These are phyloP conservation scores for Zaprionus obscuricornis DNA, from an alignment of 2,888 invertebrate species.

Conservation along the genomic window DNA sequence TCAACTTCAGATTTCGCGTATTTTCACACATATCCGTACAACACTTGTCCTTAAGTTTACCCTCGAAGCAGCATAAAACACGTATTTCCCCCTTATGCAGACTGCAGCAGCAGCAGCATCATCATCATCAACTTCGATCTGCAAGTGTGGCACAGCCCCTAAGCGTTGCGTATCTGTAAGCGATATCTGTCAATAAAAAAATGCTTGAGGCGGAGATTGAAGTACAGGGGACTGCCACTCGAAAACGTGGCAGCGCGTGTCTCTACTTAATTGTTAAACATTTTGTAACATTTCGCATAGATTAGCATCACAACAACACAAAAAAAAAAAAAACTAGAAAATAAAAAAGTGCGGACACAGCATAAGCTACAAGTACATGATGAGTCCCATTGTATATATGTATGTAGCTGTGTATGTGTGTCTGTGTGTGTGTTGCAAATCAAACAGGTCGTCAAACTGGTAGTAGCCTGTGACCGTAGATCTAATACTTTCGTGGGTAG, in stretches of 20 bases:
- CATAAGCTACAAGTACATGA: neutral
- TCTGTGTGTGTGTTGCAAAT: constrained; percentile 55
- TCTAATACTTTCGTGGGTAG: constrained; percentile 55
- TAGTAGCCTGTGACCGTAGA: constrained; percentile 31
- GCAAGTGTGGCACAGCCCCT: constrained; percentile 39
- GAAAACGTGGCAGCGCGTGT: constrained; percentile 80
- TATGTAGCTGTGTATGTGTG: constrained; percentile 12
- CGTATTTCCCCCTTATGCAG: constrained; percentile 54
- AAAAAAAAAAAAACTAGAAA: no score
- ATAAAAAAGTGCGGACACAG: constrained; percentile 19
- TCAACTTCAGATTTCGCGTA: neutral
- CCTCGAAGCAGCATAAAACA: constrained; percentile 43
- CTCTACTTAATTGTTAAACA: constrained; percentile 83
- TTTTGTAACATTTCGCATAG: constrained; percentile 82
- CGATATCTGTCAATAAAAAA: constrained; percentile 67
- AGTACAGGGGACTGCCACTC: constrained; percentile 50
- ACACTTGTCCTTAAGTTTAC: constrained; percentile 49
- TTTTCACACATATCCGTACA: constrained; percentile 16
- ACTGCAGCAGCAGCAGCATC: constrained; percentile 17
- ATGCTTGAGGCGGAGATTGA: constrained; percentile 32
- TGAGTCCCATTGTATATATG: neutral
- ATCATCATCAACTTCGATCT: constrained; percentile 47
- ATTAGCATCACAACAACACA: constrained; percentile 82
- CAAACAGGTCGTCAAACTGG: constrained; percentile 64
- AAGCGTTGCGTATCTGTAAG: constrained; percentile 65